phyloP scores from a whole-genome alignment of 2,797 vertebrate species.

The Synanceia verrucosa region DNA sequence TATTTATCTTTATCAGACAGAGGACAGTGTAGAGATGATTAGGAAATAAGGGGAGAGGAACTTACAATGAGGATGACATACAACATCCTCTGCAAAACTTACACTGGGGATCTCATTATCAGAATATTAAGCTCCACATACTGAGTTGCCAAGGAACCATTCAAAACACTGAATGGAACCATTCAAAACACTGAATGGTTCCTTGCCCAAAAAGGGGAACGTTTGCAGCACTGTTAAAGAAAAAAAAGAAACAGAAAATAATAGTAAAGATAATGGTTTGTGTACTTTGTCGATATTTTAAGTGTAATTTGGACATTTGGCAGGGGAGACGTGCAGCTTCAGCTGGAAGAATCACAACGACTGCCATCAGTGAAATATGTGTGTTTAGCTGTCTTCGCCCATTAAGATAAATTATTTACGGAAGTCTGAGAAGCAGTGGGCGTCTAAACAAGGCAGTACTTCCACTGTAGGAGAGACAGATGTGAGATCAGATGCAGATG shows the following conservation, averaged over 20 bases:
- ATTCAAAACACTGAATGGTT: too few relatives aligned
- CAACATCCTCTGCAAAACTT: neutral
- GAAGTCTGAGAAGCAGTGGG: slow-evolving; percentile 45
- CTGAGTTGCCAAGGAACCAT: too few relatives aligned
- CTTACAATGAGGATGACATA: rapidly evolving
- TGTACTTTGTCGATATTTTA: too few relatives aligned
- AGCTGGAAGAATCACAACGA: neutral
- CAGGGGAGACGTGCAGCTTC: neutral
- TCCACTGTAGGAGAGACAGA: slow-evolving; percentile 32
- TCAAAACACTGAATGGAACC: too few relatives aligned
- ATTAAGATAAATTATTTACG: slow-evolving; percentile 72
- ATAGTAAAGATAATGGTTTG: neutral
- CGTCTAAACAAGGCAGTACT: slow-evolving; percentile 43
- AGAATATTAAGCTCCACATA: neutral
- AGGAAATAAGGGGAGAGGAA: neutral
- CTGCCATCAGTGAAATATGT: slow-evolving; percentile 9
- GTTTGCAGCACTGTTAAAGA: neutral
- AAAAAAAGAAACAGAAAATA: neutral
- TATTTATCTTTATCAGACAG: neutral
- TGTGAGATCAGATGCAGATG: slow-evolving; percentile 40
- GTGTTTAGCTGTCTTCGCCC: slow-evolving; percentile 53
- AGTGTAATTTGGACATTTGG: neutral
- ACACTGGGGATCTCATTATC: neutral
- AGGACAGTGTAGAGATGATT: neutral
- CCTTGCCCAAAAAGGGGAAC: neutral